Percentiles rank a stretch among this genome's conserved stretches.
These are phyloP conservation scores for Sebastes umbrosus DNA, from an alignment of 2,797 vertebrate genomes.

Conservation along the genomic window DNA sequence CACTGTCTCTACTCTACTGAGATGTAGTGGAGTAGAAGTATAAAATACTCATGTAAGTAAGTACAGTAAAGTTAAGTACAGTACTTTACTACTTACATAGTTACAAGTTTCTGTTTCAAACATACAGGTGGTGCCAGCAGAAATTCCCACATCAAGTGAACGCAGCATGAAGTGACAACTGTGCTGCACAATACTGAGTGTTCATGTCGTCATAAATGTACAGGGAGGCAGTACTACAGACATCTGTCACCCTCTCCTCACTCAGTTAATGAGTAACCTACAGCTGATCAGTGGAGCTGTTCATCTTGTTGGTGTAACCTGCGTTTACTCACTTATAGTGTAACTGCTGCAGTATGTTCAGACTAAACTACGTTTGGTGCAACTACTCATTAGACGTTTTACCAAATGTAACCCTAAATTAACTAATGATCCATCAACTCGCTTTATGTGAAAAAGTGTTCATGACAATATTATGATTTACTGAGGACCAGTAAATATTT, in stretches of 20 bases:
- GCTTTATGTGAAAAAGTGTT: background rate
- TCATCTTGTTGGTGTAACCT: too few relatives aligned
- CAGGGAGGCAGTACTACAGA: too few relatives aligned
- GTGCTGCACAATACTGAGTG: too few relatives aligned
- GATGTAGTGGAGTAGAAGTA: background rate
- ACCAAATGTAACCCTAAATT: background rate
- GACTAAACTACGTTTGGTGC: too few relatives aligned
- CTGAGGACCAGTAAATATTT: background rate
- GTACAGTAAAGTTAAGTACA: too few relatives aligned
- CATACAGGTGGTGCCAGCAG: background rate
- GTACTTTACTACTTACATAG: background rate
- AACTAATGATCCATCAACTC: background rate
- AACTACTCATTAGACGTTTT: too few relatives aligned
- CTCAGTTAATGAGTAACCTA: background rate
- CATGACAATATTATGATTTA: background rate
- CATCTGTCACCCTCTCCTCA: background rate
- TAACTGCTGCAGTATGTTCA: too few relatives aligned
- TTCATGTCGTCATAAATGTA: too few relatives aligned
- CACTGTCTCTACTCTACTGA: background rate
- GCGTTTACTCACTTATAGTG: too few relatives aligned
- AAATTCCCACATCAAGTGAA: background rate
- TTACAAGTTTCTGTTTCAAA: background rate
- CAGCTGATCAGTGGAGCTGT: background rate
- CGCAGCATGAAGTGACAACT: background rate
- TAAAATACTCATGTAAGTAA: background rate